These are phyloP conservation scores for Megalops cyprinoides DNA, from an alignment of 2,797 vertebrate genomes.

Conservation along the genomic window DNA sequence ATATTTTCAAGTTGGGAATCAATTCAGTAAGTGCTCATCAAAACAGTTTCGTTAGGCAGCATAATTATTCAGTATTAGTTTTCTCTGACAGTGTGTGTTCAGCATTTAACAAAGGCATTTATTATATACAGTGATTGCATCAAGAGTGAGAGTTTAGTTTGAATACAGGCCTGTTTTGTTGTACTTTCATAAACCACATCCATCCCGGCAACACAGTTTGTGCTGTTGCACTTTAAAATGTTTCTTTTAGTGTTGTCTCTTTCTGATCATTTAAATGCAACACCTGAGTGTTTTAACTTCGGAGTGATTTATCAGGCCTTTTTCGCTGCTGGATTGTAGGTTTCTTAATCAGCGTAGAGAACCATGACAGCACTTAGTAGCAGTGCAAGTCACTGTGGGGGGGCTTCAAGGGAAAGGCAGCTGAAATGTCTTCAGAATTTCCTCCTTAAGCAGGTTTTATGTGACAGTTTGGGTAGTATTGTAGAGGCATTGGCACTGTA, in stretches of 20 bases:
- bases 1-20: constrained; percentile 56
- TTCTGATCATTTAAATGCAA: background rate
- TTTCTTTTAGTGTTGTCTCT: constrained; percentile 31
- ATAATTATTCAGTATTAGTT: constrained; percentile 65
- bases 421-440: background rate
- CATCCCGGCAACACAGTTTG: constrained; percentile 46
- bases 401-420: background rate
- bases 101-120: constrained; percentile 46
- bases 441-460: background rate
- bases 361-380: background rate
- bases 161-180: constrained; percentile 60
- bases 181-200: constrained; percentile 50
- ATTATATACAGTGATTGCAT: too few relatives aligned
- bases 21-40: constrained; percentile 66
- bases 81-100: constrained; percentile 58
- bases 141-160: too few relatives aligned
- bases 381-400: background rate
- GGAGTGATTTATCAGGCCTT: background rate
- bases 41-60: constrained; percentile 66
- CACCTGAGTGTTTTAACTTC: background rate
- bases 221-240: constrained; percentile 55
- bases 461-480: background rate
- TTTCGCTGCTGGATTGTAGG: background rate
- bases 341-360: background rate
- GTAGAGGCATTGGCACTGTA: background rate